Evolutionary conservation across 2,888 invertebrate species (phyloP).

Genomic region (Sthenelais limicola): DNA sequence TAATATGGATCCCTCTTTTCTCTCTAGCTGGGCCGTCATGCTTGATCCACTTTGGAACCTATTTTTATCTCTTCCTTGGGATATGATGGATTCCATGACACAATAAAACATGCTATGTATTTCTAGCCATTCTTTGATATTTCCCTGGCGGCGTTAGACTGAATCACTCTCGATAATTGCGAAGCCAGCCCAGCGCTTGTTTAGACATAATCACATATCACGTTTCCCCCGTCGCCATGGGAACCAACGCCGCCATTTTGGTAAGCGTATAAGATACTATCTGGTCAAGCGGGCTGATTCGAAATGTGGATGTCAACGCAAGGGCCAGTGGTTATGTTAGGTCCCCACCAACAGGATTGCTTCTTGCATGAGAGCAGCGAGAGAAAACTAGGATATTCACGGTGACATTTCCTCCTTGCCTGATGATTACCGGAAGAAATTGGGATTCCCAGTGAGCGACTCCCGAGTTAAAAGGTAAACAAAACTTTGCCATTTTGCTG

Average conservation of each 20-base stretch:
- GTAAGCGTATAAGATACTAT: constrained; percentile 16
- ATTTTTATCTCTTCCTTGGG: no score
- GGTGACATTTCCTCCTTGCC: background rate
- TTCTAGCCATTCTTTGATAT: no score
- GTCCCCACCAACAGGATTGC: background rate
- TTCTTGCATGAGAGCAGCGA: background rate
- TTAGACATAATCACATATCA: constrained; percentile 37
- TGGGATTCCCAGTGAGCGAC: no score
- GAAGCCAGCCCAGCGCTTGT: background rate
- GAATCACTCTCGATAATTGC: constrained; percentile 29
- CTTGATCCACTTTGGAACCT: no score
- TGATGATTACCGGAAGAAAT: no score
- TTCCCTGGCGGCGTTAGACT: background rate
- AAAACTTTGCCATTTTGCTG: no score
- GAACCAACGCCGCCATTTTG: constrained; percentile 28
- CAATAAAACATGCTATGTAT: no score
- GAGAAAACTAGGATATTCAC: background rate
- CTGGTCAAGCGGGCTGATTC: background rate
- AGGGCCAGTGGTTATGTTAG: background rate
- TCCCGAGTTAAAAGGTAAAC: no score
- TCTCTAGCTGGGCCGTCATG: no score
- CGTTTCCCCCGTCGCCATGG: constrained; percentile 26
- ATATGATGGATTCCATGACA: no score
- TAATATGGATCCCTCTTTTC: no score
- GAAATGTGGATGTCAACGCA: constrained; percentile 2